Base-by-base conservation (phyloP, 2,888 invertebrate species). In the Noctua janthe region DNA sequence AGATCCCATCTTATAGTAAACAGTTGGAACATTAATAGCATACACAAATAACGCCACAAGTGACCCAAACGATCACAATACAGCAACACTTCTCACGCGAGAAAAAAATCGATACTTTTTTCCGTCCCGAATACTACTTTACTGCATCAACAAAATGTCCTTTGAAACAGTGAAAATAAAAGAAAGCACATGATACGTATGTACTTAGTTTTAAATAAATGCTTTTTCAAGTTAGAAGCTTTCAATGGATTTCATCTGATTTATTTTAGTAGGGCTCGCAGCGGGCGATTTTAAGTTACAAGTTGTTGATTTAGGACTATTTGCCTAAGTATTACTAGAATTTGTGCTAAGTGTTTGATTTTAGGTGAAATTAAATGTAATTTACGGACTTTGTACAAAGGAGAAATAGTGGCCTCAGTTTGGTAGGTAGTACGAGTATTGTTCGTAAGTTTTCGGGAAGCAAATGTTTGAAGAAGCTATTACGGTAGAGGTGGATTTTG, bases 261-360 rank as follows among this genome's bases (percentile, higher is more conserved):
- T 91, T 90, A 89, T 90, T 91, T 91, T 89, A 70, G 74, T 90
- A 83, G 72, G 81, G 54, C 76, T 67, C 82, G 49, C 77, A 71
- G 80, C 75, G 73, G 74, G 77, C 76, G 88, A 86, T 87, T 88
- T 84, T 78, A 86, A 83, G 83, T 83, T 80, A 72, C 75, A 79
- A 77, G 49, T 74, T 92, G 92, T 92, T 92, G 78, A 85, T 84
- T 88, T 92, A 92, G 92, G 93, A 89, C 88, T 80, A 80, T 87
- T 90, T 87, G 74, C 62, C 51, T 71, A 72, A 75, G 87, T 81
- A 80, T 85, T 84, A 88, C 82, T 81, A 81, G 81, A 80, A 83
- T 74, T 77, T 84, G 49, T 59, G 74, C 71, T 78, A 84, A 85
- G 76, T 83, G 73, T 83, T 87, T 89, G 82, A 83, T 82, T 88